Evolutionary conservation across 2,888 invertebrate species (phyloP), one percentile per base, ranked within the genome.

Genomic region (Ochropleura plecta): DNA sequence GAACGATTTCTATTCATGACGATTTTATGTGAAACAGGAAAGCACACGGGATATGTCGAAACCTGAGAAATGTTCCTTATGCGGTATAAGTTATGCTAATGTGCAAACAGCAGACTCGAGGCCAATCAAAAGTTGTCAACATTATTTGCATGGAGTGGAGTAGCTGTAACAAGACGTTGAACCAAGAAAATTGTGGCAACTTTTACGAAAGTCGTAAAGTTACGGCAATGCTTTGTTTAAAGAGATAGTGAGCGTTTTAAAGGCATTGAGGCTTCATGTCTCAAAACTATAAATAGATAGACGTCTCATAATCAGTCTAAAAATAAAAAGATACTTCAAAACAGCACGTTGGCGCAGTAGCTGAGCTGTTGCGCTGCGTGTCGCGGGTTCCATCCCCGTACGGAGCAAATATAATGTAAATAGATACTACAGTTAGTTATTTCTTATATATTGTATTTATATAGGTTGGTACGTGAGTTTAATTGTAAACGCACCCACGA

Each of bases 1-100:
- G 90, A 92, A 93, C 92, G 90, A 95, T 95, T 95, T 91, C 93
- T 95, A 95, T 95, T 96, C 95, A 95, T 94, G 93, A 91, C 90
- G 87, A 91, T 91, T 94, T 94, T 94, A 93, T 93, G 91, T 69
- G 90, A 86, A 76, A 16, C 88, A 90, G 90, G 89, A 88, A 91
- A 90, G 90, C 81, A 88, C 82, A 85, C 84, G 85, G 79, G 81
- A 86, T 84, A 79, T 83, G 78, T 75, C 75, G 75, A 81, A 87
- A 84, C 83, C 77, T 82, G 73, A 86, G 77, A 74, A 81, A 83
- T 85, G 79, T 74, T 84, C 70, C 77, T 76, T 75, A 75, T 76
- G 80, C 67, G 80, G 70, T 51, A 44, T 75, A 84, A 73, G 64
- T 53, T 72, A 82, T 85, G 77, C 71, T 68, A 77, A 81, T 84